These are phyloP conservation scores for Mythimna albipuncta DNA, from an alignment of 2,888 invertebrate genomes.

Conservation along the genomic window DNA sequence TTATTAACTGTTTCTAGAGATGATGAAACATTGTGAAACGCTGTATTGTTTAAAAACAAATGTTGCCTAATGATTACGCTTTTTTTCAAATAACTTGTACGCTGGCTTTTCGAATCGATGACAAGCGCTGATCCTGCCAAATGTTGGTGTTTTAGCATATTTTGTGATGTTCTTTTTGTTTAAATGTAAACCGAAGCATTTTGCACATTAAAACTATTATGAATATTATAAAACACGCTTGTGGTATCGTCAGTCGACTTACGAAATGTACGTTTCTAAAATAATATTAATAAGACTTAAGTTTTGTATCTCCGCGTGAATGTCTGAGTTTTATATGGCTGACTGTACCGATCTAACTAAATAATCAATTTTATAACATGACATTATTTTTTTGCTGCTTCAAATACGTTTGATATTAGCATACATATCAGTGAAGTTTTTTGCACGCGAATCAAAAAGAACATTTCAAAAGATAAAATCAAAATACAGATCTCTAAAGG, in stretches of 20 bases:
- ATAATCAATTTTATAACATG: conserved; percentile 44
- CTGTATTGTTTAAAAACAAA: no score
- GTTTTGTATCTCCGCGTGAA: conserved; percentile 26
- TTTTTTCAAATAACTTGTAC: conserved; percentile 55
- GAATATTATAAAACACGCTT: conserved; percentile 32
- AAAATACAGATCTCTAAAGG: conserved; percentile 82
- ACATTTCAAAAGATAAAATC: conserved; percentile 76
- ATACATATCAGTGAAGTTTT: conserved; percentile 67
- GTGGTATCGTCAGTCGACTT: conserved; percentile 27
- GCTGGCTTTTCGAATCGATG: conserved; percentile 46
- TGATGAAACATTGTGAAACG: background rate
- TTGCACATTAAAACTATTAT: conserved; percentile 25
- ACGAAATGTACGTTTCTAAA: conserved; percentile 30
- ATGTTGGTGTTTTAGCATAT: conserved; percentile 71
- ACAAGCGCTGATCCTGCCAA: conserved; percentile 73
- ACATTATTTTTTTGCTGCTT: conserved; percentile 30
- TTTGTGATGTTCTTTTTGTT: conserved; percentile 83
- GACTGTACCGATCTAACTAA: conserved; percentile 31
- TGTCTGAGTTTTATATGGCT: conserved; percentile 38
- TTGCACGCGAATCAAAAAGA: conserved; percentile 71
- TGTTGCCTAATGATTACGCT: no score
- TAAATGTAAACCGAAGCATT: conserved; percentile 46
- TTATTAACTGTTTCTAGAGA: background rate
- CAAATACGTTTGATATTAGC: conserved; percentile 50
- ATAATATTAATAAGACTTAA: conserved; percentile 30